Evolutionary conservation across 1,140 invertebrate species (phyloP).

Genomic region (Hermetia illucens): DNA sequence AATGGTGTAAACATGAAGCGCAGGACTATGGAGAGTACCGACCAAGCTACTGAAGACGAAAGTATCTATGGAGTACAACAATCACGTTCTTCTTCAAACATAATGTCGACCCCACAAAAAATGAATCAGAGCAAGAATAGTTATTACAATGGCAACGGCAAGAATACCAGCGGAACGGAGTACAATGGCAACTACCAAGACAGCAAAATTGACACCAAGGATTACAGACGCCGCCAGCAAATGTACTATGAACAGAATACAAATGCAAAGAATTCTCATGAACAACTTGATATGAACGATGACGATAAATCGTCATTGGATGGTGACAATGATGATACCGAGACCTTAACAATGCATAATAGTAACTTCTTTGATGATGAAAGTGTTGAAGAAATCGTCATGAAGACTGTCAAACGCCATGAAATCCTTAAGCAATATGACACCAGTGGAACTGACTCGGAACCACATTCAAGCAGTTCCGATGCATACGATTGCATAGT

Average conservation of each 20-base stretch:
- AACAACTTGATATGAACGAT: background rate
- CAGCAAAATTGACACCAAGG: background rate
- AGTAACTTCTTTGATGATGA: constrained; percentile 46
- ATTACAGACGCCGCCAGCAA: background rate
- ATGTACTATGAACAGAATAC: background rate
- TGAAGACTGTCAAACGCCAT: constrained; percentile 50
- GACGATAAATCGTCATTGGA: constrained; percentile 4
- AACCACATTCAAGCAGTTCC: constrained; percentile 48
- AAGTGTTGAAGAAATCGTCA: constrained; percentile 41
- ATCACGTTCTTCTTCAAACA: background rate
- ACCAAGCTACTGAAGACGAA: background rate
- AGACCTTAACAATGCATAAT: constrained; percentile 11
- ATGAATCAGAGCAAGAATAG: no score
- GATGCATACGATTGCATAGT: constrained; percentile 59
- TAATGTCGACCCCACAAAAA: background rate
- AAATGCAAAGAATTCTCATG: background rate
- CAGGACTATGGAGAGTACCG: background rate
- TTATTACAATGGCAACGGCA: background rate
- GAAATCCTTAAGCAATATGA: constrained; percentile 54
- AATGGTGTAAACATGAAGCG: constrained; percentile 19
- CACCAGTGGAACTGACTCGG: constrained; percentile 37
- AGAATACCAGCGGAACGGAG: background rate
- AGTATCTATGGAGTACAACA: background rate
- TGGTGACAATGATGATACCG: background rate
- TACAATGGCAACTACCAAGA: background rate